Base-by-base conservation (phyloP, 2,113 vertebrate genomes). In the Pagrus major region DNA sequence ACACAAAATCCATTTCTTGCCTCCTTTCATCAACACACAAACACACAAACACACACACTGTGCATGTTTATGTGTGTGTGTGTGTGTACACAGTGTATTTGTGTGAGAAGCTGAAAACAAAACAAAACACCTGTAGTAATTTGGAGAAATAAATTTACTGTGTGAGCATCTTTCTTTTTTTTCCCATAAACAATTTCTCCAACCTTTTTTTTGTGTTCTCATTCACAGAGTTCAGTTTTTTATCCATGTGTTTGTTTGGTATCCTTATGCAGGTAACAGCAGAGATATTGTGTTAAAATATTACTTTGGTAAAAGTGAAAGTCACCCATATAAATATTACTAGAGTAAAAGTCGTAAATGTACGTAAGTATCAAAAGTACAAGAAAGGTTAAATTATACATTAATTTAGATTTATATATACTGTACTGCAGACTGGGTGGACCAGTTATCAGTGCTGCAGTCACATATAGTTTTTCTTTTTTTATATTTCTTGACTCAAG, bases 1-100 rank as follows among this genome's bases (percentile, higher is more conserved):
- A 66, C 47, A 35, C 15, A 29, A 35, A 71, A 69, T 70, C 35
- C 29, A 70, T 68, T 41, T 6, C 5, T 80, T 39, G 8, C 23
- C 12, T 49, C 33, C 51, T 42, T 51, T 73, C 14, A 60, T 51
- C 58, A 18, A 54, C 47, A 71, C n/a, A 46, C 49, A 56, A 9
- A 56, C 9, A 8, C 35, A 27, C 12, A 35, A 42, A 20, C 16
- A 73, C 42, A 49, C 20, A 37, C 55, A 20, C 39, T 4, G 10
- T 20, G 18, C 5, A 11, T n/a, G 12, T 33, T 7, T 25, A 0
- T n/a, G 44, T 51, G 7, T 39, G 14, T 12, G 33, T 12, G 31
- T 44, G 25, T n/a, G 21, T 1, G 2, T 25, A 21, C 29, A 16
- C n/a, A n/a, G n/a, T 35, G 65, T 29, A 6, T 20, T 4, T 54